Conservation (phyloP, 2,797 vertebrate genomes). For the Pempheris klunzingeri region DNA sequence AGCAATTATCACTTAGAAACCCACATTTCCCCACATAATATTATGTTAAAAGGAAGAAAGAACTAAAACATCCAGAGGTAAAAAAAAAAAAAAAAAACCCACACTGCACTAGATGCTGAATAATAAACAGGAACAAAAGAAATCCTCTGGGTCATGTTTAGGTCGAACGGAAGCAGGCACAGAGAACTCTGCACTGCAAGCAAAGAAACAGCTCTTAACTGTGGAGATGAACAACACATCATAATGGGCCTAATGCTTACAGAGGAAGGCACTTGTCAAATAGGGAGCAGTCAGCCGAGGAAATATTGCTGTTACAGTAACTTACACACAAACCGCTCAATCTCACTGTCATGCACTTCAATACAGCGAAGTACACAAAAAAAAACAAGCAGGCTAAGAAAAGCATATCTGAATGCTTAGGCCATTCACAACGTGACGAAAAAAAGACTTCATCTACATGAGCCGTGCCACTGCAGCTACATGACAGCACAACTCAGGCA, state of each 20-base stretch:
- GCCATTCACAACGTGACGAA: background rate
- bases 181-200: conserved; percentile 19
- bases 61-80: conserved; percentile 14
- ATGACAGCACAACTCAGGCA: conserved; percentile 9
- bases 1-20: conserved; percentile 45
- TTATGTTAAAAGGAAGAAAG: background rate
- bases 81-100: background rate
- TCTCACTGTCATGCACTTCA: conserved; percentile 26
- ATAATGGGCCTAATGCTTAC: conserved; percentile 56
- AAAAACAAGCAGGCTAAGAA: background rate
- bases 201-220: conserved; percentile 17
- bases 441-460: background rate
- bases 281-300: conserved; percentile 47
- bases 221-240: conserved; percentile 49
- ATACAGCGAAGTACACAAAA: conserved; percentile 20
- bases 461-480: conserved; percentile 2
- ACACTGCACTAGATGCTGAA: conserved; percentile 11
- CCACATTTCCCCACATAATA: conserved; percentile 12
- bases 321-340: conserved; percentile 39
- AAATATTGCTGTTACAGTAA: conserved; percentile 55
- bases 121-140: conserved; percentile 33
- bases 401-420: background rate
- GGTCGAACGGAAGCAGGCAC: conserved; percentile 9
- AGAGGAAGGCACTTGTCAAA: conserved; percentile 65
- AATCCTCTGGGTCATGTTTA: conserved; percentile 48